Conservation (phyloP, 2,888 invertebrate genomes). For the Rotaria socialis region DNA sequence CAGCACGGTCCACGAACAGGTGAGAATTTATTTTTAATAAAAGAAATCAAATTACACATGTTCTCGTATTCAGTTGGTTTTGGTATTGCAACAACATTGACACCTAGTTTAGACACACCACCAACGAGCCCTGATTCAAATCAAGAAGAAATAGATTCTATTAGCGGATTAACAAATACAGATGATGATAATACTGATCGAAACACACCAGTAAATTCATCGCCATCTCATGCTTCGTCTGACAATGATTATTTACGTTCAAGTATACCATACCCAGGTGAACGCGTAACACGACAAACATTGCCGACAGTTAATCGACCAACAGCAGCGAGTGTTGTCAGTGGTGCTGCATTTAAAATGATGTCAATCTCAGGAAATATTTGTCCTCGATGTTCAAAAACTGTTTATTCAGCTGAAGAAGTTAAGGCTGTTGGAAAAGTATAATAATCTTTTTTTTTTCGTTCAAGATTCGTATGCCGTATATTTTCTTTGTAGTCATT, state of each 20-base stretch:
- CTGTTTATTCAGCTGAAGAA: slow-evolving; percentile 46
- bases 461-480: too few species aligned
- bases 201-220: not conserved
- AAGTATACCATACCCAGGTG: not conserved
- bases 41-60: not conserved
- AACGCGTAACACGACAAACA: not conserved
- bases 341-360: not conserved
- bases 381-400: slow-evolving; percentile 43
- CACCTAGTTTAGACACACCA: not conserved
- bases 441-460: too few species aligned
- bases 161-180: not conserved
- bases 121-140: not conserved
- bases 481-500: too few species aligned
- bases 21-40: not conserved
- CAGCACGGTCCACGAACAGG: slow-evolving; percentile 38
- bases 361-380: not conserved
- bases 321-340: not conserved
- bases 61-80: not conserved
- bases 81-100: not conserved
- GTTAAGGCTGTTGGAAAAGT: slow-evolving; percentile 35
- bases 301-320: not conserved
- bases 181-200: not conserved
- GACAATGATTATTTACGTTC: not conserved
- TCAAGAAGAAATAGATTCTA: not conserved
- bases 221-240: not conserved